Percentiles rank a stretch among this genome's conserved stretches.
phyloP scores from a whole-genome alignment of 2,113 vertebrate genomes.

The Myotis yumanensis region DNA sequence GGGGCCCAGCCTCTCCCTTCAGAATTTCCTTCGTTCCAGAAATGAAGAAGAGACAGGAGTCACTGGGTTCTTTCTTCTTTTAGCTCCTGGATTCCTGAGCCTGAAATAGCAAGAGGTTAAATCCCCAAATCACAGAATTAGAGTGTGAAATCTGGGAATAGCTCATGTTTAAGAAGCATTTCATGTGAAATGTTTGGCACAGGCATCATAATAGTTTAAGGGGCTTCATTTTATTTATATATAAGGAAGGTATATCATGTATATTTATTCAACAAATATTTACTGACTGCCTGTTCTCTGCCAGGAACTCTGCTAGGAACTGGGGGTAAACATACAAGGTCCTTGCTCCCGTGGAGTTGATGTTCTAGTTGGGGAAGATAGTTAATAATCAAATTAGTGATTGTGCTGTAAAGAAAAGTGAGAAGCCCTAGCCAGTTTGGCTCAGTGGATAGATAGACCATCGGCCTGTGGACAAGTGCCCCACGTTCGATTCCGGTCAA shows the following conservation, averaged over 20 bases:
- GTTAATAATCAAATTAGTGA: background rate
- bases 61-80: constrained; percentile 56
- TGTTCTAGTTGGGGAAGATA: background rate
- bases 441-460: no score
- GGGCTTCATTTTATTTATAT: constrained; percentile 2
- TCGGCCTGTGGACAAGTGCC: no score
- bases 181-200: background rate
- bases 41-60: constrained; percentile 31
- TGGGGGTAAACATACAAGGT: background rate
- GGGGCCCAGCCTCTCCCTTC: constrained; percentile 41
- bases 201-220: background rate
- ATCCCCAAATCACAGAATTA: constrained; percentile 54
- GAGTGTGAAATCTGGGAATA: constrained; percentile 45
- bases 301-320: background rate
- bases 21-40: constrained; percentile 17
- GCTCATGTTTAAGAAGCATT: constrained; percentile 45
- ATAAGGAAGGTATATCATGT: background rate
- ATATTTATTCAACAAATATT: constrained; percentile 35
- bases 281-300: background rate
- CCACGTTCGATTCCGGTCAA: no score
- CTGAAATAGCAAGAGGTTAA: constrained; percentile 66
- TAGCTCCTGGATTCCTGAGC: constrained; percentile 55
- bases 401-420: background rate
- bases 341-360: background rate
- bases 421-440: background rate